These are phyloP conservation scores for Pentalonia nigronervosa DNA, from an alignment of 1,140 invertebrate species.

Conservation along the genomic window DNA sequence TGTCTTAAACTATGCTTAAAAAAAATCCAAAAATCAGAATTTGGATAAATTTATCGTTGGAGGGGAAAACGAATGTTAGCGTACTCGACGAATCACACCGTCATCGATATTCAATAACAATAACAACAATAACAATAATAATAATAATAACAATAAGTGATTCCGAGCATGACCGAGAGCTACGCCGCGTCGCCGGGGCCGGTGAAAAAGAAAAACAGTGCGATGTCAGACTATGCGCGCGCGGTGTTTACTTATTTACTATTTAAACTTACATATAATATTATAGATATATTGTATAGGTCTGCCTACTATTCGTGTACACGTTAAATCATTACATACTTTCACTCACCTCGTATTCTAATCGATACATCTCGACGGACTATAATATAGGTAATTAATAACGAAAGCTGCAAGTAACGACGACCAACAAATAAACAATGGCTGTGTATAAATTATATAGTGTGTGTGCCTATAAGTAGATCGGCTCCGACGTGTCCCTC, in stretches of 20 bases:
- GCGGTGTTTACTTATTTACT: background rate
- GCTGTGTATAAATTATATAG: background rate
- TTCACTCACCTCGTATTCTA: constrained; percentile 31
- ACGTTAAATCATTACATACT: background rate
- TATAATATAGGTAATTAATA: constrained; percentile 41
- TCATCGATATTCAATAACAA: background rate
- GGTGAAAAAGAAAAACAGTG: background rate
- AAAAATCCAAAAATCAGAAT: too few species aligned
- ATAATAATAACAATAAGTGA: background rate
- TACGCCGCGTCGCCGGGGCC: background rate
- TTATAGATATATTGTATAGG: background rate
- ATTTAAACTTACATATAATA: background rate
- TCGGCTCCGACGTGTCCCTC: background rate
- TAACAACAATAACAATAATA: background rate
- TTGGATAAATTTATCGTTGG: too few species aligned
- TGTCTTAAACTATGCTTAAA: too few species aligned
- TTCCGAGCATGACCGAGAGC: constrained; percentile 4
- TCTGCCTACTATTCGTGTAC: background rate
- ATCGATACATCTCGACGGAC: constrained; percentile 51
- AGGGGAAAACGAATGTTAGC: background rate
- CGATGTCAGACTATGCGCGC: background rate
- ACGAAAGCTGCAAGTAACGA: constrained; percentile 40
- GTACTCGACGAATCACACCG: background rate
- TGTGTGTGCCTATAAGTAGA: background rate
- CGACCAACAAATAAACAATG: constrained; percentile 24